Base-by-base conservation (phyloP, 1,140 invertebrate genomes). In the Tribolium castaneum region DNA sequence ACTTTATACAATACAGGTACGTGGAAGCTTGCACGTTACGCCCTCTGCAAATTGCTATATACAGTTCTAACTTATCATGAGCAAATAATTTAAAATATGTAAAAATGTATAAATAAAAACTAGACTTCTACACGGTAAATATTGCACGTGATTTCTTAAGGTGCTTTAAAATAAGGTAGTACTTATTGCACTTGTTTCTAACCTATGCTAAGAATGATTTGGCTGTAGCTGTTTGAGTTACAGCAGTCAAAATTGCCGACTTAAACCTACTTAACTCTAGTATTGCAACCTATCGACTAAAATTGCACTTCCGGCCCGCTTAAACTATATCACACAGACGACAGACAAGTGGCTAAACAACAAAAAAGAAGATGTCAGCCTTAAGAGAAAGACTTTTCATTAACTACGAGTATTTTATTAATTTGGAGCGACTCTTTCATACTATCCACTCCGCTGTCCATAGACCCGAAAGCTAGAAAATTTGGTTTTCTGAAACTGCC, bases 401-500 rank as follows among this genome's bases (percentile, higher is more conserved):
- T 66, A 66, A 66, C 59, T 35, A 66, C 30, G 34, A 66, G 59
- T 3, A 66, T 22, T 35, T 66, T 66, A 30, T 35, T 66, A 2
- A 66, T 52, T 5, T 74, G 50, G 13, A 50, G 22, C 6, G 66
- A 56, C 10, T 77, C 50, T 19, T 51, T 39, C 16, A 70, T 49
- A 34, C 51, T 77, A 6, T 77, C 66, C 6, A 82, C 76, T n/a
- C 79, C 80, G 52, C 80, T 82, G 45, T 82, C 80, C 74, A 79
- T 25, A 6, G 79, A 79, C 12, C 45, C 45, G 14, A 54, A 59
- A 19, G 54, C 45, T 6, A 70, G 22, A 14, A 52, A 76, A 52
- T 16, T 39, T 1, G 74, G 51, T 86, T 83, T 92, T 80, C 87
- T 87, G 84, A 89, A 92, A 88, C 88, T 90, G 79, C 87, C 93